Evolutionary conservation across 2,888 invertebrate genomes (phyloP), one percentile per base, ranked within the genome.

Genomic region (Andrena flavipes): DNA sequence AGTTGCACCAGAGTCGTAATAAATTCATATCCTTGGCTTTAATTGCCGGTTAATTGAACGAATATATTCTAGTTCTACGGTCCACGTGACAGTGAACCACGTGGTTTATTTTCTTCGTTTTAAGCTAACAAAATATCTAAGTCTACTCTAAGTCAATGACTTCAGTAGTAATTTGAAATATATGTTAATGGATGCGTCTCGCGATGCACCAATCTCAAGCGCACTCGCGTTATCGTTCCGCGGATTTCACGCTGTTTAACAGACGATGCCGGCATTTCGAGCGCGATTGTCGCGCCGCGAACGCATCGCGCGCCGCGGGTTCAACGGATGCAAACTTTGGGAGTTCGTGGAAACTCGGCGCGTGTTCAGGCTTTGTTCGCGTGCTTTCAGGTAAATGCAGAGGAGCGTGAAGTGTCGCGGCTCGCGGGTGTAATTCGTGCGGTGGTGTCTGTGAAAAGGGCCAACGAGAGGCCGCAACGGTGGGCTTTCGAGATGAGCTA

Each of bases 401-500:
- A 76, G 75, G 23, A 76, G 68, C 81, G 78, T 84, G 51, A 76
- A 63, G 78, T 79, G 76, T 69, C 65, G 76, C 69, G 79, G 74
- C 68, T 63, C 75, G 76, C 67, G 84, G 83, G 69, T 77, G 77
- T 84, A 80, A 84, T 85, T 75, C 26, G 83, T 80, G 86, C 81
- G 88, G 80, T 80, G 84, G 88, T 77, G 87, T 87, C 84, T 78
- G 88, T 76, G 84, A 85, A 82, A 90, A 84, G 85, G 87, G 87
- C 87, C 87, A 87, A 75, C 86, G 86, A 82, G 83, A 84, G 87
- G 86, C 90, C 89, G 87, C 84, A 72, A 87, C 88, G 91, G 89
- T 89, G 91, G 90, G 91, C 91, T 90, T 93, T 91, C 94, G 94
- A 92, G 92, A 94, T 94, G 94, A 94, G 93, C 93, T 93, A 94